phyloP scores from a whole-genome alignment of 2,888 invertebrate species.

The Lepidocyrtoides sp. region DNA sequence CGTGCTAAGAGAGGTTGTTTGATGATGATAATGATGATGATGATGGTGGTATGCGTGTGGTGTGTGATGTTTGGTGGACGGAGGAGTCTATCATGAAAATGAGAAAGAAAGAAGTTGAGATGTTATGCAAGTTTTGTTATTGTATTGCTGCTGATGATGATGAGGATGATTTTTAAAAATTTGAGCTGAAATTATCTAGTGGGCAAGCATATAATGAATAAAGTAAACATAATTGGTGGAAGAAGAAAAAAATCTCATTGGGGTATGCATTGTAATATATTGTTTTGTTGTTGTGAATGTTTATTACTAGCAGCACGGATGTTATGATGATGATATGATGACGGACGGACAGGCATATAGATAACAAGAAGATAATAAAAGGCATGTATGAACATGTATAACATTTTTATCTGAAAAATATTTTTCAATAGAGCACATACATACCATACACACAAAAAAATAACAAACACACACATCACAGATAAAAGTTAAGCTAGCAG shows the following conservation, averaged over 20 bases:
- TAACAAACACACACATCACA: background rate
- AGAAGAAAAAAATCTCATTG: too few relatives aligned
- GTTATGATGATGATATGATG: background rate
- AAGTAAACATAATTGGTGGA: background rate
- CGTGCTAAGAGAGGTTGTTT: background rate
- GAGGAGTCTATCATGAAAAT: constrained; percentile 36
- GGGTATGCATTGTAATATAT: too few relatives aligned
- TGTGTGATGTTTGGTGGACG: background rate
- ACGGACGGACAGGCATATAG: constrained; percentile 1
- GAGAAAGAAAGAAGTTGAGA: background rate
- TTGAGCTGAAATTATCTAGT: background rate
- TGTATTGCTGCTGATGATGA: background rate
- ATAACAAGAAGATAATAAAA: background rate
- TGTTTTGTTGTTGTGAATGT: background rate
- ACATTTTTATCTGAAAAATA: background rate
- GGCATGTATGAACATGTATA: background rate
- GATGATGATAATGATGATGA: background rate
- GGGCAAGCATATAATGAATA: background rate
- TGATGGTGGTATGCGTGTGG: background rate
- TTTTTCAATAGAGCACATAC: background rate
- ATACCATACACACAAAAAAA: background rate
- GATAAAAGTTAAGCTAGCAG: background rate
- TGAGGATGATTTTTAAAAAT: background rate
- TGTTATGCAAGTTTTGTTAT: background rate
- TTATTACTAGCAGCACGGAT: background rate